Percentiles rank a stretch among this genome's conserved stretches.
Conservation (phyloP, 1,140 invertebrate genomes). For the Lasioglossum albipes region DNA sequence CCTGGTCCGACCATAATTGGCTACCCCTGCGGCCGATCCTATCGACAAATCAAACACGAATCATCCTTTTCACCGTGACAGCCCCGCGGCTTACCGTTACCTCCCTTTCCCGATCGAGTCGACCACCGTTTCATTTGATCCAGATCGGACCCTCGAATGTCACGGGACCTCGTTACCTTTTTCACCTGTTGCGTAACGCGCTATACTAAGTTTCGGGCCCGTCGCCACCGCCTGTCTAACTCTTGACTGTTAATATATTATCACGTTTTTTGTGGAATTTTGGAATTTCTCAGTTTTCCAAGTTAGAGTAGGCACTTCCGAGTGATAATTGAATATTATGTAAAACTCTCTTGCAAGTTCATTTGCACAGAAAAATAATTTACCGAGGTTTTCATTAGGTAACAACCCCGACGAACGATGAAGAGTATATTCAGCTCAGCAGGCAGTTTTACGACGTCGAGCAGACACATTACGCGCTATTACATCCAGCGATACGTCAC, state of each 20-base stretch:
- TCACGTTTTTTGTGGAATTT: no score
- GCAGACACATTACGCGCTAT: not conserved
- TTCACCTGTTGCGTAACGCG: not conserved
- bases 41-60: constrained; percentile 65
- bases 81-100: constrained; percentile 54
- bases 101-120: constrained; percentile 42
- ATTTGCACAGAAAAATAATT: no score
- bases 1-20: constrained; percentile 55
- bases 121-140: not conserved
- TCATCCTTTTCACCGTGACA: constrained; percentile 52
- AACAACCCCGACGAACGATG: not conserved
- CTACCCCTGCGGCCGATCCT: constrained; percentile 53
- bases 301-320: no score
- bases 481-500: not conserved
- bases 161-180: not conserved
- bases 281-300: no score
- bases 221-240: not conserved
- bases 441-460: not conserved
- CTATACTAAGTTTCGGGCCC: not conserved
- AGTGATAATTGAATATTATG: no score
- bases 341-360: no score
- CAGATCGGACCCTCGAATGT: not conserved
- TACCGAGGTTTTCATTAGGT: no score
- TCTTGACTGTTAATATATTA: no score
- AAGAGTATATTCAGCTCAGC: not conserved